Base-by-base conservation (phyloP, 2,113 vertebrate genomes). In the Sceloporus undulatus region DNA sequence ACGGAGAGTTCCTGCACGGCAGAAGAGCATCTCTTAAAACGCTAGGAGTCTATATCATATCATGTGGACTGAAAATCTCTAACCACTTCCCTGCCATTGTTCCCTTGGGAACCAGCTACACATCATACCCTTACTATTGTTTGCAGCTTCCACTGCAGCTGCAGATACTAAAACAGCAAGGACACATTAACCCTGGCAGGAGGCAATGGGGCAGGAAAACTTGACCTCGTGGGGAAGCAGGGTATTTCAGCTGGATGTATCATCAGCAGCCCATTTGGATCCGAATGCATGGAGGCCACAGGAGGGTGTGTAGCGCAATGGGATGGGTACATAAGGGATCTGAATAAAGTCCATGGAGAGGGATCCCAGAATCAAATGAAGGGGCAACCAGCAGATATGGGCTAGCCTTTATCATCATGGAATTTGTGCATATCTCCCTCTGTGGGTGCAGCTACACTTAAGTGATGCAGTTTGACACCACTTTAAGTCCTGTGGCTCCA, bases 341-440 rank as follows among this genome's bases (percentile, higher is more conserved):
- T 25, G 29, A 54, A n/a, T 40, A 84, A 71, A 71, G 79, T 54
- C 54, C 13, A 18, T 66, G 19, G 76, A 48, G 59, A 86, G 76
- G 29, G 74, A 86, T 9, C 75, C 34, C 71, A n/a, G 52, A 73
- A 80, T 34, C n/a, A 81, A 87, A 8, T 29, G 56, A 87, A 65
- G 16, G 23, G 52, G 13, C 8, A 34, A 1, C 34, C 19, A 56
- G 21, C 65, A 82, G 42, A 38, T 34, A 5, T 59, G 19, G 18
- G 34, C 3, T 81, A 40, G 4, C 29, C 48, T 42, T 86, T 78
- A 54, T n/a, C 23, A 77, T 68, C 19, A 75, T 76, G 56, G 52
- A 79, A 79, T 56, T 14, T 62, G 59, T 62, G 59, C 14, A 4
- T 62, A 14, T 48, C 48, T 48, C 48, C 4, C 48, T 48, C 5